These are phyloP conservation scores for Myotis daubentonii DNA, from an alignment of 2,797 vertebrate species.

Conservation along the genomic window DNA sequence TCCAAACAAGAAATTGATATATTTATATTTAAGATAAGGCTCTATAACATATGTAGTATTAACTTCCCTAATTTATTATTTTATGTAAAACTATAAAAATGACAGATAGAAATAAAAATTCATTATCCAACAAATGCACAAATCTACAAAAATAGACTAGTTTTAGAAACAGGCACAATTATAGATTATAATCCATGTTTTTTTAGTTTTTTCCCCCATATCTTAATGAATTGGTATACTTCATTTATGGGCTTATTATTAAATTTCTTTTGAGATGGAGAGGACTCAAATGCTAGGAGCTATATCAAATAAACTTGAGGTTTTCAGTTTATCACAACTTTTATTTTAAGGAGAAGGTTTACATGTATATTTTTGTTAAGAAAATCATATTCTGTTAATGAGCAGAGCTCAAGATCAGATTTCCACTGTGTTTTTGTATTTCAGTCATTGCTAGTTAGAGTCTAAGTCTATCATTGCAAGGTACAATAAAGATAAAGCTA, in stretches of 20 bases:
- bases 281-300: neutral
- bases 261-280: neutral
- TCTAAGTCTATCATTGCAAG: neutral
- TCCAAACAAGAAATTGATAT: too few relatives aligned
- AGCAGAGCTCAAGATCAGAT: neutral
- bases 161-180: neutral
- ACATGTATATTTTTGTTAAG: neutral
- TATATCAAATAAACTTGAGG: neutral
- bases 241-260: neutral
- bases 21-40: neutral
- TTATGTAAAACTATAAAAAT: neutral
- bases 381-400: neutral
- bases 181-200: neutral
- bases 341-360: neutral
- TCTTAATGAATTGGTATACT: neutral
- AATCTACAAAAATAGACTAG: neutral
- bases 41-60: neutral
- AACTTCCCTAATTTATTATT: conserved; percentile 4
- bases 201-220: neutral
- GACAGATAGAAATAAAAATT: neutral
- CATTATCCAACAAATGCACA: neutral
- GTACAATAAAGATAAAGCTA: neutral
- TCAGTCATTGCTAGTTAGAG: neutral
- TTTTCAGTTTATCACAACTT: neutral
- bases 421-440: neutral